Evolutionary conservation across 2,113 vertebrate species (phyloP).

Genomic region (Scomber colias): DNA sequence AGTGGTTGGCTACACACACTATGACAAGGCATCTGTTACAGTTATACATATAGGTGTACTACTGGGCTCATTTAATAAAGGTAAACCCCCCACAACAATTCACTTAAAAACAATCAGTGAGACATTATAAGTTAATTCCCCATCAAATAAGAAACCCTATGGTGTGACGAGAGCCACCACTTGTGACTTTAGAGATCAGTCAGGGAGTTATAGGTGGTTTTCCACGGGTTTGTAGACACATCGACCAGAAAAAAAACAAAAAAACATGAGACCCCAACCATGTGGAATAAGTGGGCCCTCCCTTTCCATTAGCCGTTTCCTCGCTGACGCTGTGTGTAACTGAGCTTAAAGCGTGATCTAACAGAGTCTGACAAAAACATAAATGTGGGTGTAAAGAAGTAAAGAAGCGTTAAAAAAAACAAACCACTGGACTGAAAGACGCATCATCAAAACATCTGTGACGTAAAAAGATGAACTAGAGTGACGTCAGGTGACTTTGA

Average conservation of each 20-base stretch:
- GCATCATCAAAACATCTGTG: neutral
- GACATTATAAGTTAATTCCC: neutral
- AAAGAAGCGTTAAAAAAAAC: neutral
- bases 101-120: neutral
- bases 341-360: neutral
- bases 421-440: neutral
- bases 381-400: neutral
- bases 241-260: neutral
- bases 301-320: slow-evolving; percentile 2
- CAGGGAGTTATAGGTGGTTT: slow-evolving; percentile 57
- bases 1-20: too few relatives aligned
- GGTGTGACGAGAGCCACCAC: slow-evolving; percentile 20
- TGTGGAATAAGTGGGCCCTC: neutral
- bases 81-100: slow-evolving; percentile 5
- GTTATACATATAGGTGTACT: neutral
- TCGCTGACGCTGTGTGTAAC: neutral
- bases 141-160: neutral
- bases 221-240: neutral
- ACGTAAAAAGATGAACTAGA: neutral
- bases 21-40: too few relatives aligned
- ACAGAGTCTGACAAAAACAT: neutral
- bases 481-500: neutral
- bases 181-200: slow-evolving; percentile 35
- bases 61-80: neutral
- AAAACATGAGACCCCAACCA: neutral